These are phyloP conservation scores for Pristionchus mayeri DNA, from an alignment of 2,888 invertebrate genomes.

Conservation along the genomic window DNA sequence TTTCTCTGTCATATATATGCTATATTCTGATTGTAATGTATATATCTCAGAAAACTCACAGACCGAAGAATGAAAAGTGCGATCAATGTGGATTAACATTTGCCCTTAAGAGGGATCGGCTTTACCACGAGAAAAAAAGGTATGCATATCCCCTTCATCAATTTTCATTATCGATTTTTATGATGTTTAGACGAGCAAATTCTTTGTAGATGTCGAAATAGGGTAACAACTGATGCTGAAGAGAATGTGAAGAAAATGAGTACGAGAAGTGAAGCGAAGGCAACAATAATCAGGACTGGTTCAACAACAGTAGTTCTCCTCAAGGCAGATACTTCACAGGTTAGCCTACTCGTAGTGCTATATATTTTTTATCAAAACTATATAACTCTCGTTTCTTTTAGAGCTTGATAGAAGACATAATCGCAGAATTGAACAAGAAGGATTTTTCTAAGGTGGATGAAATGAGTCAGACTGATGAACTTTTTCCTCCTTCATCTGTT, in stretches of 20 bases:
- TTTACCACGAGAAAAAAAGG: slow-evolving; percentile 59
- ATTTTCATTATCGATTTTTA: too few relatives aligned
- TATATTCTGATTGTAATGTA: too few relatives aligned
- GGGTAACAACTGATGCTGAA: neutral
- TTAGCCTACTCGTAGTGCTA: too few relatives aligned
- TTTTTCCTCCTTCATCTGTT: neutral
- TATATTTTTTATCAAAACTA: neutral
- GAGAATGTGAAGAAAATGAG: neutral
- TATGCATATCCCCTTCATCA: too few relatives aligned
- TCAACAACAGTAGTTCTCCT: neutral
- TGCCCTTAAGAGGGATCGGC: slow-evolving; percentile 58
- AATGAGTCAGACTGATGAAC: slow-evolving; percentile 13
- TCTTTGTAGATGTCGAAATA: neutral
- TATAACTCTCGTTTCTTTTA: neutral
- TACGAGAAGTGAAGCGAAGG: neutral
- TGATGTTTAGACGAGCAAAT: too few relatives aligned
- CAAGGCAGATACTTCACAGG: neutral
- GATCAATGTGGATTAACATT: slow-evolving; percentile 54
- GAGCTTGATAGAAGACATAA: neutral
- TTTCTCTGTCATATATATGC: too few relatives aligned
- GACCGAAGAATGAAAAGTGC: slow-evolving; percentile 51
- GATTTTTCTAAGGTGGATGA: neutral
- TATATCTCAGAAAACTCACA: slow-evolving; percentile 59
- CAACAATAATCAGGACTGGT: neutral
- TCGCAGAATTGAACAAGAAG: neutral